A percentile compares a stretch with the other conserved stretches of the same genome.
phyloP scores from a whole-genome alignment of 2,888 invertebrate species.

The Xylophagus ater region DNA sequence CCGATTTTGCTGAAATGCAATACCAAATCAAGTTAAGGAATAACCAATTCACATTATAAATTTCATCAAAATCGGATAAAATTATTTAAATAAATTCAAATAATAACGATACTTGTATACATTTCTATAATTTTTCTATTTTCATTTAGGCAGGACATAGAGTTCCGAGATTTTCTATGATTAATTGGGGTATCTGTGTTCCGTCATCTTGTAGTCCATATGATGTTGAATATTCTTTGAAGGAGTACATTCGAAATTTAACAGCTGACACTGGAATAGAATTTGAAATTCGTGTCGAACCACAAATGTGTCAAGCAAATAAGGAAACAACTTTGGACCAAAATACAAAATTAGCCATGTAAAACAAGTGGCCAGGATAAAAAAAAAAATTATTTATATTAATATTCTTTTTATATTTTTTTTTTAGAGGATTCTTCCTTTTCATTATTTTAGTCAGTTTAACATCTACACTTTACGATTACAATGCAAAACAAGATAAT shows the following conservation, averaged over 20 bases:
- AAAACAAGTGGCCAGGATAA: too few relatives aligned
- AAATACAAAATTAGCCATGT: constrained; percentile 38
- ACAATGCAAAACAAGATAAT: constrained; percentile 13
- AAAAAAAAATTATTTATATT: too few relatives aligned
- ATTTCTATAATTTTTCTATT: constrained; percentile 4
- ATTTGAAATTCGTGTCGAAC: constrained; percentile 41
- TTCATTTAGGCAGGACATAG: constrained; percentile 48
- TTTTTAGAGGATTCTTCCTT: constrained; percentile 33
- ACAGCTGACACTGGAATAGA: constrained; percentile 40
- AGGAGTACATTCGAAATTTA: constrained; percentile 33
- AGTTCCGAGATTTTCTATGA: constrained; percentile 47
- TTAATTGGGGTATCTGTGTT: constrained; percentile 50
- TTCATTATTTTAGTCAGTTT: constrained; percentile 24
- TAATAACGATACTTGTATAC: not conserved
- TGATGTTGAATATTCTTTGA: constrained; percentile 44
- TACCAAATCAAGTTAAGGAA: too few relatives aligned
- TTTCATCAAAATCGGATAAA: too few relatives aligned
- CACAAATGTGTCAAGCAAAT: constrained; percentile 45
- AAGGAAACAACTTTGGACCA: constrained; percentile 27
- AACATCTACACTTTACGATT: constrained; percentile 35
- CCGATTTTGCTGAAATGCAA: too few relatives aligned
- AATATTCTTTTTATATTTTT: too few relatives aligned
- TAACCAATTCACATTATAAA: too few relatives aligned
- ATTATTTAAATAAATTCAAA: not conserved
- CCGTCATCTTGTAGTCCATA: constrained; percentile 43